Base-by-base conservation (phyloP, 2,113 vertebrate genomes). In the Laticauda laticaudata region DNA sequence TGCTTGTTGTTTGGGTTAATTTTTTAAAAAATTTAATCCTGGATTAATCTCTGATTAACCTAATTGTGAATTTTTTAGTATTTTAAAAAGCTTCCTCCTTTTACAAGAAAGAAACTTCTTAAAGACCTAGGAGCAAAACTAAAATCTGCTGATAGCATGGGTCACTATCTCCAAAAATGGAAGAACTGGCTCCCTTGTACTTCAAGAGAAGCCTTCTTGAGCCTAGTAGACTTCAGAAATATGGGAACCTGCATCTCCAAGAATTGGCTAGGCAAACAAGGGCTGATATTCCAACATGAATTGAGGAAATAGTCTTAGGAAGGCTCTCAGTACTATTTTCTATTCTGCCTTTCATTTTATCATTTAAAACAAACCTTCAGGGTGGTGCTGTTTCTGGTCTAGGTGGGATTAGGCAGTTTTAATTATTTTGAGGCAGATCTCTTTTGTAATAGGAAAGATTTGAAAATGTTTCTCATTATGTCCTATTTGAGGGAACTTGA, bases 361-460 rank as follows among this genome's bases (percentile, higher is more conserved):
- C 85, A 53, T 94, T 61, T 59, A 39, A 69, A 56, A 39, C 57
- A 93, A 94, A 64, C 94, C 95, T 94, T 94, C 85, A 89, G 94
- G 56, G 93, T 96, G 96, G 92, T 91, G 93, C 89, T 96, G 96
- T 90, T 96, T 86, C 45, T 90, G 94, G 96, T 93, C 93, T 97
- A 93, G 94, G 75, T 93, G 75, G 92, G 89, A 90, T 94, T 96
- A 81, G 95, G 94, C 95, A 96, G 95, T 93, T 90, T 92, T 91
- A 93, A 92, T 94, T 95, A 92, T 96, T 90, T 95, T 95, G 92
- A 93, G 94, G 93, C 57, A 45, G 51, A 94, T 59, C 7, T 92
- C n/a, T 56, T 96, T 96, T 91, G 91, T 95, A 81, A 94, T 88
- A 55, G 48, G 95, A 95, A 95, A 91, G 3, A 56, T n/a, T 94